These are phyloP conservation scores for Coenobita brevimanus DNA, from an alignment of 1,140 invertebrate genomes.

Conservation along the genomic window DNA sequence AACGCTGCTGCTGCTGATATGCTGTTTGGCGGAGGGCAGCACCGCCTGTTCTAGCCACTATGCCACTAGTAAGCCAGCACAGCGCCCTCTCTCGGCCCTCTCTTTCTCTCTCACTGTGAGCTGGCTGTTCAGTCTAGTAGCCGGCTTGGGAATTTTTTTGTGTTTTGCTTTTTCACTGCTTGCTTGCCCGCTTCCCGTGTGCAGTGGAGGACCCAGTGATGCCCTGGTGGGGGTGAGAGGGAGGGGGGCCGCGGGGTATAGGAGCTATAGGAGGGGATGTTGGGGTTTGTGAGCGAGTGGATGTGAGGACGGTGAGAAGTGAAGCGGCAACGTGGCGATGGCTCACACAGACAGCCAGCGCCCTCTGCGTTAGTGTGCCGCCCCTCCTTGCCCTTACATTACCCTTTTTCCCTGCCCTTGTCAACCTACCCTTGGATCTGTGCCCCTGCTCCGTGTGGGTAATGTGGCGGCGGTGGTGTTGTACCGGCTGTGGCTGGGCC, in stretches of 20 bases:
- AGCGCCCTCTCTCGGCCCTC: conserved; percentile 28
- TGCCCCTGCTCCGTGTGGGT: not conserved
- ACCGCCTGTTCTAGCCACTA: conserved; percentile 30
- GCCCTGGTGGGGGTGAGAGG: conserved; percentile 4
- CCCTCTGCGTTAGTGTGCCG: too few relatives aligned
- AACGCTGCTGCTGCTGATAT: conserved; percentile 39
- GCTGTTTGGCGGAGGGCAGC: conserved; percentile 32
- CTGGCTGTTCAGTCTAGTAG: conserved; percentile 10
- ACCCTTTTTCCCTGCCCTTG: too few relatives aligned
- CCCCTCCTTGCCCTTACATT: too few relatives aligned
- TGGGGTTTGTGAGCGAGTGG: too few relatives aligned
- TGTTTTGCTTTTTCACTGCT: not conserved
- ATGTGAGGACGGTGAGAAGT: too few relatives aligned
- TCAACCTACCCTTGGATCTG: too few relatives aligned
- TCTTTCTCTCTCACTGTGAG: too few relatives aligned
- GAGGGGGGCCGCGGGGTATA: not conserved
- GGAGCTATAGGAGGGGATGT: too few relatives aligned
- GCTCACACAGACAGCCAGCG: too few relatives aligned
- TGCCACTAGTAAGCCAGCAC: conserved; percentile 14
- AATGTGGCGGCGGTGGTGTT: not conserved
- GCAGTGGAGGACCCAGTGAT: conserved; percentile 10
- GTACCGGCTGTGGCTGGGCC: not conserved
- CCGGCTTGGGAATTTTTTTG: conserved; percentile 40
- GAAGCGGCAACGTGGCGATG: too few relatives aligned
- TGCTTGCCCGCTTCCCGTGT: conserved; percentile 36